A percentile compares a stretch with the other conserved stretches of the same genome.
phyloP scores from a whole-genome alignment of 2,797 vertebrate genomes.

The Halcyon leucocephala region DNA sequence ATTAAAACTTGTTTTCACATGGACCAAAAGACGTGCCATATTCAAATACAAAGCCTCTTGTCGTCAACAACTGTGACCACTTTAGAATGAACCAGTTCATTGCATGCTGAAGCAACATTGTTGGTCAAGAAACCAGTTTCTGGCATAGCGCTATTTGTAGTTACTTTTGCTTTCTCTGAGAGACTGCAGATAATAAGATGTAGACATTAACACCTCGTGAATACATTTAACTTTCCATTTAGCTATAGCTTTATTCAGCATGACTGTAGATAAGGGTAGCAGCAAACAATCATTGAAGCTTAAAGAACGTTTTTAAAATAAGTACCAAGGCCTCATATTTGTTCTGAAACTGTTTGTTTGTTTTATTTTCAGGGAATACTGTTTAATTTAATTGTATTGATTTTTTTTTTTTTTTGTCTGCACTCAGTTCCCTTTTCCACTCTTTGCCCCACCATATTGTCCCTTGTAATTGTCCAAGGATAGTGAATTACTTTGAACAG shows the following conservation, averaged over 20 bases:
- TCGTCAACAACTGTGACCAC: constrained; percentile 84
- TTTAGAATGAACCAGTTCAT: constrained; percentile 87
- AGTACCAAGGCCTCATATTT: constrained; percentile 82
- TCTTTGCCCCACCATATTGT: constrained; percentile 74
- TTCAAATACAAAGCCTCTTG: constrained; percentile 87
- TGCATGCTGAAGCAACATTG: constrained; percentile 91
- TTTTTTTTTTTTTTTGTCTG: constrained; percentile 79
- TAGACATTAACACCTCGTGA: constrained; percentile 88
- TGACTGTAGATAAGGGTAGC: constrained; percentile 90
- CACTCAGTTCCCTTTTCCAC: constrained; percentile 82
- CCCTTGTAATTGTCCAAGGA: constrained; percentile 80
- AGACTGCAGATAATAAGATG: constrained; percentile 86
- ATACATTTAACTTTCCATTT: constrained; percentile 87
- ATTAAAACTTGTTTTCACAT: constrained; percentile 84
- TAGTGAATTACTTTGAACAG: constrained; percentile 84
- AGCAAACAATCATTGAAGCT: constrained; percentile 86
- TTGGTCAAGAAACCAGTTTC: constrained; percentile 85
- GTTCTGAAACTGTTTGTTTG: constrained; percentile 82
- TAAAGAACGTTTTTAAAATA: constrained; percentile 86
- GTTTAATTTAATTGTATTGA: constrained; percentile 86
- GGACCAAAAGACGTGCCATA: constrained; percentile 96
- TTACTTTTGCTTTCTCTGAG: constrained; percentile 90
- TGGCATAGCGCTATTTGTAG: constrained; percentile 88
- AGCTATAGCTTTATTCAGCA: constrained; percentile 90
- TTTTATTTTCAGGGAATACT: constrained; percentile 86